Base-by-base conservation (phyloP, 2,797 vertebrate genomes). In the Molothrus aeneus region DNA sequence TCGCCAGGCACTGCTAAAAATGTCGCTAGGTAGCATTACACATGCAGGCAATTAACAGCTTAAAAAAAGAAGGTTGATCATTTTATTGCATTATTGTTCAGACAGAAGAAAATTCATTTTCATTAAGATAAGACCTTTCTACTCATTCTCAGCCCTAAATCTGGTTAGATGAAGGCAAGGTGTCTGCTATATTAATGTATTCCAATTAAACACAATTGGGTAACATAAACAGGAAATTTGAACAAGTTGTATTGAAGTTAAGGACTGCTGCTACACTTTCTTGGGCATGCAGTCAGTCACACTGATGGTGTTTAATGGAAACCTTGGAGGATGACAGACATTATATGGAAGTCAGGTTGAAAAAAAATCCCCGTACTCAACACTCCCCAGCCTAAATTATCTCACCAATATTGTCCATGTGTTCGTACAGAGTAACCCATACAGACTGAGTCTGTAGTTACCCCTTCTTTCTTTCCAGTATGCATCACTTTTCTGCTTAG, bases 51-150 rank as follows among this genome's bases (percentile, higher is more conserved):
- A 97, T 96, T 94, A 96, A 97, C 78, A 81, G 70, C 64, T 91
- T 72, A 61, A 57, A 77, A 93, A 79, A 86, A 32, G 73, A 31
- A 64, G 24, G 75, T 26, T 84, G 71, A 93, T 63, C 70, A 80
- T 94, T 88, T 93, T 92, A 88, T 75, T 88, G 71, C 50, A 87
- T 95, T 96, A 96, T n/a, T 94, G 59, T 82, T 92, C 75, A 95
- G 93, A 96, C 59, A 93, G 89, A 94, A 93, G 77, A 69, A 97
- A 96, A 97, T 90, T 77, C 43, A 87, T 97, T 97, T 93, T 72
- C 89, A 92, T 97, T 97, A 96, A 93, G 78, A 63, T 80, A 92
- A 96, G 90, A 95, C 71, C 80, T 96, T 96, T 87, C 86, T 64
- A 93, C 85, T 93, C 61, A 89, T 94, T 95, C 63, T 66, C 71